Evolutionary conservation across 2,113 vertebrate genomes (phyloP), one percentile per base, ranked within the genome.

Genomic region (Ifrita kowaldi): DNA sequence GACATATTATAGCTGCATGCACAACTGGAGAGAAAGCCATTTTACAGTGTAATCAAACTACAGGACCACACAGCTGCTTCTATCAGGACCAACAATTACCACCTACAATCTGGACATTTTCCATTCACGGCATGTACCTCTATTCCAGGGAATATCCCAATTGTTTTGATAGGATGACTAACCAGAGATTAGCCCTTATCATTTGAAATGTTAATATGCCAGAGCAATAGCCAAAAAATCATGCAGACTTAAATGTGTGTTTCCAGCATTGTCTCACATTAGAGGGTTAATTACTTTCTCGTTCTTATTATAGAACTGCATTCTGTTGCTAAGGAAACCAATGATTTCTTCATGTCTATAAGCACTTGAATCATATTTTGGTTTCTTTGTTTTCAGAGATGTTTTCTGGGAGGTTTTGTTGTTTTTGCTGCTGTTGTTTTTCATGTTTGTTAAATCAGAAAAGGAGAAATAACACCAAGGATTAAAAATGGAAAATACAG

Each of bases 231-330:
- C 9, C 30, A 91, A 91, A 96, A 77, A 87, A 47, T 89, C 67
- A 80, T 75, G n/a, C 55, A 85, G 90, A 87, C 41, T 90, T 79
- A 93, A 96, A 86, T 7, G 19, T 95, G 82, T 94, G 49, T 89
- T 97, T 96, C 56, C 70, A 96, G 70, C 65, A 90, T 96, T 97
- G 96, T 91, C 82, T 95, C 76, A 89, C 79, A 93, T 97, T 97
- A 96, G 89, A 96, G 83, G 80, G 94, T 97, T 97, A 97, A 97
- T 97, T 96, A 87, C 92, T 96, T 95, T 80, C 90, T 96, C 90
- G 91, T 96, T 97, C 96, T 89, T 96, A 96, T 90, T 94, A 94
- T 94, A 96, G 95, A 96, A 64, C 83, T 79, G 65, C 73, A 84
- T 94, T 92, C 79, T 46, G 96, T 97, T 96, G 92, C 96, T 96